A percentile compares a stretch with the other conserved stretches of the same genome.
phyloP scores from a whole-genome alignment of 2,797 vertebrate genomes.

The Melanotaenia pygmaea region DNA sequence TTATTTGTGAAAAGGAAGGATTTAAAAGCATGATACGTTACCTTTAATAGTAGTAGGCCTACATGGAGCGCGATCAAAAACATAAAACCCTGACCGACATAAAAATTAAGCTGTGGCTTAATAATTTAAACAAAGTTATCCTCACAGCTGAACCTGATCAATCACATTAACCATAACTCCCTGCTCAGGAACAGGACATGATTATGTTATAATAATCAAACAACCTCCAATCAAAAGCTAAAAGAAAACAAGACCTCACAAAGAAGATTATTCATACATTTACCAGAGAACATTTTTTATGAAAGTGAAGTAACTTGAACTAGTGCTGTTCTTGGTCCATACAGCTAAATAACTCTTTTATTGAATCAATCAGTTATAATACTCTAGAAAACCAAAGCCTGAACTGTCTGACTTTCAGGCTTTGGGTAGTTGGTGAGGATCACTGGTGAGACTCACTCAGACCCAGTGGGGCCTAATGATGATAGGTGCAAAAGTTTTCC shows the following conservation, averaged over 20 bases:
- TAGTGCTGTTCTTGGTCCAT: slow-evolving; percentile 25
- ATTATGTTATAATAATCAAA: slow-evolving; percentile 29
- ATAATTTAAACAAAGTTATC: slow-evolving; percentile 39
- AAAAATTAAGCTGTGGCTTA: slow-evolving; percentile 38
- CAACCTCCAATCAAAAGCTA: slow-evolving; percentile 25
- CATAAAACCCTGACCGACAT: slow-evolving; percentile 30
- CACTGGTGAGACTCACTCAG: slow-evolving; percentile 53
- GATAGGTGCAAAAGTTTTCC: slow-evolving; percentile 61
- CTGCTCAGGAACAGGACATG: slow-evolving; percentile 31
- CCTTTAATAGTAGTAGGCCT: slow-evolving; percentile 22
- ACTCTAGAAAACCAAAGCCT: slow-evolving; percentile 59
- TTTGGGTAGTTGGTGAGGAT: slow-evolving; percentile 42
- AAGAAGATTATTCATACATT: slow-evolving; percentile 49
- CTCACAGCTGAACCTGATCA: slow-evolving; percentile 50
- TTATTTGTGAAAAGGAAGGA: no score
- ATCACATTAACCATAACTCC: slow-evolving; percentile 29
- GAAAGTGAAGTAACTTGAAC: slow-evolving; percentile 44
- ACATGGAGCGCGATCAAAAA: slow-evolving; percentile 41
- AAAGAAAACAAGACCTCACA: slow-evolving; percentile 17
- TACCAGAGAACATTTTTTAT: slow-evolving; percentile 24
- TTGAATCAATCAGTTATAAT: slow-evolving; percentile 1
- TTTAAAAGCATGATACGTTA: no score
- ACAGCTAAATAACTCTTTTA: slow-evolving; percentile 11
- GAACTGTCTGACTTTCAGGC: slow-evolving; percentile 53
- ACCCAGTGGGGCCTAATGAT: slow-evolving; percentile 21